Percentiles rank a stretch among this genome's conserved stretches.
Evolutionary conservation across 2,113 vertebrate genomes (phyloP).

Genomic region (Amazona guildingii): DNA sequence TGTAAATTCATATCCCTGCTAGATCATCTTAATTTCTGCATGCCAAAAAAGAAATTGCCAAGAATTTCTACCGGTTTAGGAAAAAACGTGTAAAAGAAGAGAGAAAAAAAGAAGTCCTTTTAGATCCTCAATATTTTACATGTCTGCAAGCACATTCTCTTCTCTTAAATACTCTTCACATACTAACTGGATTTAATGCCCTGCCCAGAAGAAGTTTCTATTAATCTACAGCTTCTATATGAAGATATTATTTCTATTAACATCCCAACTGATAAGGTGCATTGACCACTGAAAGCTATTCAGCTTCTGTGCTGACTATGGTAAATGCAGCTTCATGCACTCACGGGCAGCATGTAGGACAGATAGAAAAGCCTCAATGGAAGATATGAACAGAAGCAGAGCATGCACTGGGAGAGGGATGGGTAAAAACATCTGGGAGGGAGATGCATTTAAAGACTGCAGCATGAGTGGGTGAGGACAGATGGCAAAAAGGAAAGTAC

Average conservation of each 20-base stretch:
- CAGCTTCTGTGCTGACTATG: rapidly evolving
- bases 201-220: neutral
- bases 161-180: neutral
- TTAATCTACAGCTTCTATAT: neutral
- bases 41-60: neutral
- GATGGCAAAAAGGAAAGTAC: neutral
- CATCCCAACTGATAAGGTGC: neutral
- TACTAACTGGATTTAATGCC: neutral
- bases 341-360: rapidly evolving
- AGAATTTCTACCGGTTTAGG: neutral
- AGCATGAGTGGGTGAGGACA: neutral
- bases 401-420: neutral
- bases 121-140: neutral
- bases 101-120: neutral
- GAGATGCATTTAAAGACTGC: neutral
- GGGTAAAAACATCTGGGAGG: neutral
- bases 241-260: neutral
- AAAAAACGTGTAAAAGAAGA: neutral
- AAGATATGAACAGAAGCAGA: neutral
- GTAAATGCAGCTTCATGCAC: neutral
- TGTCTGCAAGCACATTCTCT: neutral
- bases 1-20: neutral
- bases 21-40: neutral
- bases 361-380: neutral
- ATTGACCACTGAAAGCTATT: neutral